Evolutionary conservation across 92 coral and sea anemone genomes (phyloP), one percentile per base, ranked within the genome.

Genomic region (Diadumene lineata): DNA sequence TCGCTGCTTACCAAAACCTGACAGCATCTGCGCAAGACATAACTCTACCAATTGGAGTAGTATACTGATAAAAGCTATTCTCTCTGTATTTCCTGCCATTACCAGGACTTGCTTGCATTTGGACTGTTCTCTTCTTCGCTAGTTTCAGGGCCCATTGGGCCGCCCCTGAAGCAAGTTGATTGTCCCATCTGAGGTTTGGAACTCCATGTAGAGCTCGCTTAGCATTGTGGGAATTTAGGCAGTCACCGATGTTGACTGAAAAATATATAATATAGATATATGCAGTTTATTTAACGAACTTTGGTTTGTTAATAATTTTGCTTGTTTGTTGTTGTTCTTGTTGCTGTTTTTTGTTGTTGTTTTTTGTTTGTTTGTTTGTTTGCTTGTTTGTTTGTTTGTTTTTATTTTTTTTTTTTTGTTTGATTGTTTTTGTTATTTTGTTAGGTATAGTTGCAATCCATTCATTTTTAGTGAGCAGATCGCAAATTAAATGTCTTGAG

Each of bases 151-250:
- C 80, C 79, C 80, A 80, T 32, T 43, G 43, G 18, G 66, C 70
- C 28, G 79, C 74, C 50, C 68, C 77, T 65, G 65, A 50, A 13
- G 85, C 85, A 73, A 80, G 34, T 6, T 64, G 31, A 31, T 15
- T 56, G 58, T 80, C 79, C 85, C 85, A 80, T 25, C 64, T 63
- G 57, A 80, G 38, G 64, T 77, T 69, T 11, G 79, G 80, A 25
- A 79, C 83, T 4, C 83, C 83, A 71, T 79, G 83, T 46, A 69
- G 50, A 50, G 68, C 53, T 43, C 85, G 69, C 8, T 50, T 50
- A 61, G 67, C 70, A 63, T 80, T 80, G 58, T 64, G 85, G 1
- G 66, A 70, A 7, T 50, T 62, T 73, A 80, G 74, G 51, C 85
- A 80, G 51, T 31, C 80, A 27, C 7, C 17, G 30, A 38, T 34